Evolutionary conservation across 2,888 invertebrate genomes (phyloP), one percentile per base, ranked within the genome.

Genomic region (Trichacis sp.): DNA sequence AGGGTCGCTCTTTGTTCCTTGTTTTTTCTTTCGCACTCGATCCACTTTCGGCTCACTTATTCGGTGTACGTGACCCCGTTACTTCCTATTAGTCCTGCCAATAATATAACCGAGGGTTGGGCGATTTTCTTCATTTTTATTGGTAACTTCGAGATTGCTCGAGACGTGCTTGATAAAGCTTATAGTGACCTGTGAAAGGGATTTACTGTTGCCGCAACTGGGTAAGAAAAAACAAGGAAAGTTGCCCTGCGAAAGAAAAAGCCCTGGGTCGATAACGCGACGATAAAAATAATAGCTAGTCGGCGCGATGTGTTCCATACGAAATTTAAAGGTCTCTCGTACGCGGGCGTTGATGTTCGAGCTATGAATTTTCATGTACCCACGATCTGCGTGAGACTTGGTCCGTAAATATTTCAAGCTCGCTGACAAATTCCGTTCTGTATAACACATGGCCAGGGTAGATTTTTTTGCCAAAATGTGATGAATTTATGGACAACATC

Each of bases 61-160:
- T 58, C 58, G 64, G 14, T 29, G 49, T 45, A 64, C 58, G 58
- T 58, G 64, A 64, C 54, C 54, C 56, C 47, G 56, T 56, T 64
- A 53, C 49, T 64, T 36, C 60, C 60, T 60, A 64, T 64, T 64
- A 64, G 49, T 49, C 56, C 56, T 53, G 56, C 52, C 60, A 64
- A 64, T 64, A 64, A 64, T 60, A 56, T 56, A 30, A 40, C 40
- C 50, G 15, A 50, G 58, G 49, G 33, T 29, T 45, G 42, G 50
- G 45, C 45, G 45, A 36, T 59, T 64, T 53, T 30, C 64, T 65
- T 65, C 60, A 65, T 60, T 60, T 65, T 60, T 60, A 59, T 64
- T 51, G 36, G 33, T 42, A 54, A 64, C 43, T 47, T 52, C 8
- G 64, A 59, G 64, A 64, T 64, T 64, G 53, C 36, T 24, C 29